Evolutionary conservation across 2,888 invertebrate species (phyloP).

Genomic region (Odontocolon sp.): DNA sequence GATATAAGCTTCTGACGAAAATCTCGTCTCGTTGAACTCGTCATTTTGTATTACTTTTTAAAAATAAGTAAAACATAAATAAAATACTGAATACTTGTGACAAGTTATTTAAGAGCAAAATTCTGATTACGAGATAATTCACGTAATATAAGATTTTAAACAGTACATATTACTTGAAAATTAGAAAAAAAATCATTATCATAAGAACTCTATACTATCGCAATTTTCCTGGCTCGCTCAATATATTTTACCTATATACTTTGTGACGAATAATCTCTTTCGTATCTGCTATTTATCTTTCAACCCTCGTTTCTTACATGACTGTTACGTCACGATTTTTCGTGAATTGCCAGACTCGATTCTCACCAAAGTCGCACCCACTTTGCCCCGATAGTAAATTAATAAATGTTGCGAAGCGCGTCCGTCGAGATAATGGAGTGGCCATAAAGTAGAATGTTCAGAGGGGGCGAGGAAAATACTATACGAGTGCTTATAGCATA

Average conservation of each 20-base stretch:
- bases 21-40: background rate
- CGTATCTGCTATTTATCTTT: background rate
- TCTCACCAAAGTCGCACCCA: constrained; percentile 36
- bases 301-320: background rate
- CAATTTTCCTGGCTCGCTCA: no score
- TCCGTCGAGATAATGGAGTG: constrained; percentile 54
- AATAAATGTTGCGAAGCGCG: constrained; percentile 52
- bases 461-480: constrained; percentile 10
- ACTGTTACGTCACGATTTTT: constrained; percentile 5
- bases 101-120: no score
- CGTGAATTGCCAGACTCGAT: constrained; percentile 1
- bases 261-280: background rate
- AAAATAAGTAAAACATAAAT: no score
- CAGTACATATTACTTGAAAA: no score
- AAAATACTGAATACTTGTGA: no score
- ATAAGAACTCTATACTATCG: no score
- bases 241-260: no score
- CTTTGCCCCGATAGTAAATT: constrained; percentile 56
- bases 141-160: no score
- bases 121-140: no score
- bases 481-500: background rate
- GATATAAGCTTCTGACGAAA: background rate
- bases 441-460: constrained; percentile 51
- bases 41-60: background rate
- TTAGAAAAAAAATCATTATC: no score